Evolutionary conservation across 2,888 invertebrate genomes (phyloP).

Genomic region (Leuctra nigra): DNA sequence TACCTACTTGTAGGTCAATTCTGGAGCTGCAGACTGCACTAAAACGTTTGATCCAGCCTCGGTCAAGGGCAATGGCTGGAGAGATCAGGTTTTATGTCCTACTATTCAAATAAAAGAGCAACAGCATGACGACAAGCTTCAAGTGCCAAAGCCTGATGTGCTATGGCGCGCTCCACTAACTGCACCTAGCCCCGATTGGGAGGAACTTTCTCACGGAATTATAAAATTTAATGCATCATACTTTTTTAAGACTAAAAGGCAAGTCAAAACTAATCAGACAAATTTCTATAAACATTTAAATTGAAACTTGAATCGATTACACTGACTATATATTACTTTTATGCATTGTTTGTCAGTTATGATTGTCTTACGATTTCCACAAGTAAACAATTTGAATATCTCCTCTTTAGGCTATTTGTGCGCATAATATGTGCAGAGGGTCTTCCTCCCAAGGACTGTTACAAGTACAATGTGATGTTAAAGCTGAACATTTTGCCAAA

Average conservation of each 20-base stretch:
- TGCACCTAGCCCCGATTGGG: too few species aligned
- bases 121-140: too few species aligned
- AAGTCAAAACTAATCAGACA: not conserved
- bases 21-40: too few species aligned
- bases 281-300: not conserved
- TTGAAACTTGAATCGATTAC: not conserved
- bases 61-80: too few species aligned
- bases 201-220: slow-evolving; percentile 10
- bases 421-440: slow-evolving; percentile 33
- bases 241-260: slow-evolving; percentile 20
- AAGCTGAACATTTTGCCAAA: slow-evolving; percentile 33
- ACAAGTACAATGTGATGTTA: slow-evolving; percentile 32
- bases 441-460: slow-evolving; percentile 34
- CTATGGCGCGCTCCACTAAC: not conserved
- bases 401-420: slow-evolving; percentile 20
- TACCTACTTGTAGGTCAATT: too few species aligned
- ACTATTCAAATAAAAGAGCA: too few species aligned
- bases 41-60: too few species aligned
- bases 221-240: slow-evolving; percentile 18
- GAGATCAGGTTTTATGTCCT: too few species aligned
- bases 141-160: not conserved
- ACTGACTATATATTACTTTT: not conserved
- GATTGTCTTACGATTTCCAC: too few species aligned
- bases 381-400: not conserved
- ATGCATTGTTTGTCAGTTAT: not conserved